These are phyloP conservation scores for Maniola jurtina DNA, from an alignment of 1,140 invertebrate genomes.

Conservation along the genomic window DNA sequence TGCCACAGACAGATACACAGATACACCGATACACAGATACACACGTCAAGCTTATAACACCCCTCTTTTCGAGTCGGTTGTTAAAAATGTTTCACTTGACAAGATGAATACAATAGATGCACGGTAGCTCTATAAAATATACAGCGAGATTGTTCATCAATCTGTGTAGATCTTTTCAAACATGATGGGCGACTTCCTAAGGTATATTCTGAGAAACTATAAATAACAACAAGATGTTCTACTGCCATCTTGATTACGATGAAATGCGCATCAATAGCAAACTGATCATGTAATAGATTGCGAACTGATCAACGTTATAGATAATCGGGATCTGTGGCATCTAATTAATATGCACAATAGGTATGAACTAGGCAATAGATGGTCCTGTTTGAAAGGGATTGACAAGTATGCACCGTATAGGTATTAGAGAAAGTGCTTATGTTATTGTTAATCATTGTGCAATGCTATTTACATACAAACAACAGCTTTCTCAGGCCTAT, in stretches of 20 bases:
- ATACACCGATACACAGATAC: no score
- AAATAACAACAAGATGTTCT: neutral
- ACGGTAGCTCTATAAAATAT: no score
- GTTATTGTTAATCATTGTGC: neutral
- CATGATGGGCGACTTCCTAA: neutral
- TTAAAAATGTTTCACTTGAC: no score
- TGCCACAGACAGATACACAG: no score
- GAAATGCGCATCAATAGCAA: conserved; percentile 32
- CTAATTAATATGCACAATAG: conserved; percentile 30
- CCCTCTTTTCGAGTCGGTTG: no score
- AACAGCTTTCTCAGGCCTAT: neutral
- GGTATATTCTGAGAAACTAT: neutral
- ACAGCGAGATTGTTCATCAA: no score
- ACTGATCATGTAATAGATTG: conserved; percentile 34
- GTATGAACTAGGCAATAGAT: conserved; percentile 1
- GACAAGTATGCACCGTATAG: neutral
- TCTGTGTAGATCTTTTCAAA: no score
- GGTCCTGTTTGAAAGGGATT: conserved; percentile 13
- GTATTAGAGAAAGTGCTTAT: conserved; percentile 12
- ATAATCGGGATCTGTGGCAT: conserved; percentile 27
- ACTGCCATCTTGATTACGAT: conserved; percentile 5
- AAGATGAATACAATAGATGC: no score
- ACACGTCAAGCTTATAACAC: no score
- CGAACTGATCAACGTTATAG: conserved; percentile 17
- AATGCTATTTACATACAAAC: neutral